Conservation (phyloP, 2,113 vertebrate species). For the Lates calcarifer region DNA sequence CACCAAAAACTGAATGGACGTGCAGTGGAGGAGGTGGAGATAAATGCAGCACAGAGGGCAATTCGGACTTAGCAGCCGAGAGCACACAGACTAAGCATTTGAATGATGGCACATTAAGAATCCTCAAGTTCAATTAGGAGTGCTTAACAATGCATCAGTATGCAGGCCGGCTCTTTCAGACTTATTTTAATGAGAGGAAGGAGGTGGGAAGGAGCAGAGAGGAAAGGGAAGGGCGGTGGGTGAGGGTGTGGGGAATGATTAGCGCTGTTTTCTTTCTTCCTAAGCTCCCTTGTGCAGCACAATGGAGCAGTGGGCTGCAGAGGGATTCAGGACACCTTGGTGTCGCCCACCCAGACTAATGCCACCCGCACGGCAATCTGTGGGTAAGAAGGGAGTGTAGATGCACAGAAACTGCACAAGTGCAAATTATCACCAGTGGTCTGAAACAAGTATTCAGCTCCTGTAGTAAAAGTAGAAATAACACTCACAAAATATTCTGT, state of each 20-base stretch:
- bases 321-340: slow-evolving; percentile 54
- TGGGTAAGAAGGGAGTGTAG: background rate
- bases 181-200: slow-evolving; percentile 70
- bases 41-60: slow-evolving; percentile 64
- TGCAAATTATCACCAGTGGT: slow-evolving; percentile 6
- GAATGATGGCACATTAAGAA: slow-evolving; percentile 76
- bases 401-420: background rate
- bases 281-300: slow-evolving; percentile 61
- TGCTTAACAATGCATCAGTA: slow-evolving; percentile 75
- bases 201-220: slow-evolving; percentile 55
- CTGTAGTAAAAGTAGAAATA: background rate
- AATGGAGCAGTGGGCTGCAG: slow-evolving; percentile 54
- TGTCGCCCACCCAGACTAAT: slow-evolving; percentile 65
- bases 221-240: slow-evolving; percentile 55
- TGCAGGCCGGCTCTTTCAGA: slow-evolving; percentile 54
- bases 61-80: slow-evolving; percentile 61
- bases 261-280: slow-evolving; percentile 67
- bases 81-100: slow-evolving; percentile 66
- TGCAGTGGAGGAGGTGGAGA: slow-evolving; percentile 61
- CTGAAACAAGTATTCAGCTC: background rate
- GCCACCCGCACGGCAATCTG: slow-evolving; percentile 40
- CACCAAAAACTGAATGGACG: slow-evolving; percentile 56
- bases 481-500: background rate
- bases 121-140: slow-evolving; percentile 77
- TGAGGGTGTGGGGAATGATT: slow-evolving; percentile 61